These are phyloP conservation scores for Natator depressus DNA, from an alignment of 2,113 vertebrate species.

Conservation along the genomic window DNA sequence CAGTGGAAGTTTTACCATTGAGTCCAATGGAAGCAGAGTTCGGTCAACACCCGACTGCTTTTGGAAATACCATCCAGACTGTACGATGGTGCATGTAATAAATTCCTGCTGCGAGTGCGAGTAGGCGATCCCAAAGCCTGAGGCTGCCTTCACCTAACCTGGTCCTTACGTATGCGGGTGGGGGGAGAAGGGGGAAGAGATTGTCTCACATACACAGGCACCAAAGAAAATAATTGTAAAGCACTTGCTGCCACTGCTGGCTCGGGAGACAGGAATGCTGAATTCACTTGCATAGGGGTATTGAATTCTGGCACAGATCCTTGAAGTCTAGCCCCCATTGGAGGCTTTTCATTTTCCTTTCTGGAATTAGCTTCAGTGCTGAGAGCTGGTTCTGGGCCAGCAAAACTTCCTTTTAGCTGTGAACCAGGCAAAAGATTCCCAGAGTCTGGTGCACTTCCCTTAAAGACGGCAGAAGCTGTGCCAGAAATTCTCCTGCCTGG, in stretches of 20 bases:
- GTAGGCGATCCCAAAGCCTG: neutral
- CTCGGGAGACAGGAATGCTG: conserved; percentile 51
- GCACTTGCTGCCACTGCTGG: rapidly evolving
- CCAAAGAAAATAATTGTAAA: neutral
- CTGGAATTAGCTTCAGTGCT: conserved; percentile 65
- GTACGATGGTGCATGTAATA: too few relatives aligned
- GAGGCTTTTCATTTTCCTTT: conserved; percentile 64
- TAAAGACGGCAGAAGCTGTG: conserved; percentile 29
- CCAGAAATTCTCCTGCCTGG: conserved; percentile 45
- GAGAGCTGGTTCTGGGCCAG: conserved; percentile 64
- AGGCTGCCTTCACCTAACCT: neutral
- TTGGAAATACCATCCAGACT: neutral
- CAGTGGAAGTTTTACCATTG: neutral
- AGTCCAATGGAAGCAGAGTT: neutral
- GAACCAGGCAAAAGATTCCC: conserved; percentile 22
- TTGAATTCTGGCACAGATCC: neutral
- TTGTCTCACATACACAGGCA: rapidly evolving
- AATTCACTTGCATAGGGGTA: neutral
- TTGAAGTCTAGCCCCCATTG: conserved; percentile 14
- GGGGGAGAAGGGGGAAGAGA: neutral
- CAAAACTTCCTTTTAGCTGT: conserved; percentile 56
- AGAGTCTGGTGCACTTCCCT: conserved; percentile 11
- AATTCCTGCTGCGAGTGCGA: neutral
- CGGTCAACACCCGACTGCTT: neutral
- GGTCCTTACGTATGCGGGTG: neutral